Evolutionary conservation across 1,140 invertebrate genomes (phyloP).

Genomic region (Parapsyche elsis): DNA sequence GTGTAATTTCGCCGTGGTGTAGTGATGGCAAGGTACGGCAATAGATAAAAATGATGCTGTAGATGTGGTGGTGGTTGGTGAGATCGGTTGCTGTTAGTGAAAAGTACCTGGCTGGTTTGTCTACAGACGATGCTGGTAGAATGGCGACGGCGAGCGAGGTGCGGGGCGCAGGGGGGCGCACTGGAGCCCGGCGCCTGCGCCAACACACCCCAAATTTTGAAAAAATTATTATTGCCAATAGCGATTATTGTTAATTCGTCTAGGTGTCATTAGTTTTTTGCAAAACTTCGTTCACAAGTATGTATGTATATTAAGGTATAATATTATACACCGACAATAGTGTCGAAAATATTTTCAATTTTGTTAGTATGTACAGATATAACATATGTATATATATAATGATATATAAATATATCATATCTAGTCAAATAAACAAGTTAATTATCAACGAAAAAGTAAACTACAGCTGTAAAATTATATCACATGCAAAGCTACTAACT

Average conservation of each 20-base stretch:
- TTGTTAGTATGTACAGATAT: too few species aligned
- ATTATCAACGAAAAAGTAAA: background rate
- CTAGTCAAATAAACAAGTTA: background rate
- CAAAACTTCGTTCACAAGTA: too few species aligned
- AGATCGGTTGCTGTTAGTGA: constrained; percentile 41
- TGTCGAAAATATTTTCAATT: too few species aligned
- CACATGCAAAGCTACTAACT: constrained; percentile 12
- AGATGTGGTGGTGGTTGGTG: background rate
- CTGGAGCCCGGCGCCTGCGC: constrained; percentile 63
- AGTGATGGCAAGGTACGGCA: background rate
- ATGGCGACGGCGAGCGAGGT: constrained; percentile 78
- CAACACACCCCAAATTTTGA: constrained; percentile 56
- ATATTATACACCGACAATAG: too few species aligned
- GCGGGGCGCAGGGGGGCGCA: constrained; percentile 61
- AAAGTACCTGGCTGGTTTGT: constrained; percentile 71
- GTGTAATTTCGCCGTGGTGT: too few species aligned
- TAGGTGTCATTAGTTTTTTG: background rate
- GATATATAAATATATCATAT: too few species aligned
- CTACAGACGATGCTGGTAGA: constrained; percentile 73
- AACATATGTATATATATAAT: too few species aligned
- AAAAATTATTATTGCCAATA: constrained; percentile 46
- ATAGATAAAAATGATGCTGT: background rate
- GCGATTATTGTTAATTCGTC: background rate
- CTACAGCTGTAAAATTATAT: constrained; percentile 7
- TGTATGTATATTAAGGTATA: too few species aligned